Evolutionary conservation across 2,113 vertebrate genomes (phyloP).

Genomic region (Pelodiscus sinensis): DNA sequence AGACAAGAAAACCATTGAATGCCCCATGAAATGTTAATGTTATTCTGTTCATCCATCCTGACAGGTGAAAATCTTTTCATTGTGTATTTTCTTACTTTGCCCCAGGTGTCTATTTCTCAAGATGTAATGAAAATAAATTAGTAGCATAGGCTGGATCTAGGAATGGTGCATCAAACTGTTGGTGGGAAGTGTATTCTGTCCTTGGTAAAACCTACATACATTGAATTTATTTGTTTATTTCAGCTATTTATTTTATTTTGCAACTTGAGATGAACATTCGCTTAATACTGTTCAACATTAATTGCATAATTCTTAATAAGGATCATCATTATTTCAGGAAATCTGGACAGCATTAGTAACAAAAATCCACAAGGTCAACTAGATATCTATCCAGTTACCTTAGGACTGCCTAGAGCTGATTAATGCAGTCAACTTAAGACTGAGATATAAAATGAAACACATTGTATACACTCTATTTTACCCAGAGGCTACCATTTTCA

Average conservation of each 20-base stretch:
- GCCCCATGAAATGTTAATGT: conserved; percentile 13
- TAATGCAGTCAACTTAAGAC: conserved; percentile 45
- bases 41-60: conserved; percentile 1
- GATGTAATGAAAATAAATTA: not conserved
- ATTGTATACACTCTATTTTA: conserved; percentile 60
- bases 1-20: not conserved
- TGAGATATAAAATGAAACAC: conserved; percentile 66
- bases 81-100: conserved; percentile 1
- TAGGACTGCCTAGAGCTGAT: conserved; percentile 37
- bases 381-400: conserved; percentile 1
- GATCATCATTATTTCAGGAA: conserved; percentile 1
- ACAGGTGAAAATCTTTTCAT: not conserved
- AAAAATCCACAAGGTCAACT: conserved; percentile 32
- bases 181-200: not conserved
- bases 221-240: not conserved
- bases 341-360: not conserved
- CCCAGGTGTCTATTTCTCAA: conserved; percentile 12
- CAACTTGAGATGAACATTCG: not conserved
- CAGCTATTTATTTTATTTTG: not conserved
- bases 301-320: not conserved
- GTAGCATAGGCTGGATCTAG: not conserved
- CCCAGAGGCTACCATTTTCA: conserved; percentile 61
- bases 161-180: not conserved
- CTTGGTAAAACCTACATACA: not conserved
- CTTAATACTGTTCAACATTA: not conserved